These are phyloP conservation scores for Mola mola DNA, from an alignment of 2,113 vertebrate species.

Conservation along the genomic window DNA sequence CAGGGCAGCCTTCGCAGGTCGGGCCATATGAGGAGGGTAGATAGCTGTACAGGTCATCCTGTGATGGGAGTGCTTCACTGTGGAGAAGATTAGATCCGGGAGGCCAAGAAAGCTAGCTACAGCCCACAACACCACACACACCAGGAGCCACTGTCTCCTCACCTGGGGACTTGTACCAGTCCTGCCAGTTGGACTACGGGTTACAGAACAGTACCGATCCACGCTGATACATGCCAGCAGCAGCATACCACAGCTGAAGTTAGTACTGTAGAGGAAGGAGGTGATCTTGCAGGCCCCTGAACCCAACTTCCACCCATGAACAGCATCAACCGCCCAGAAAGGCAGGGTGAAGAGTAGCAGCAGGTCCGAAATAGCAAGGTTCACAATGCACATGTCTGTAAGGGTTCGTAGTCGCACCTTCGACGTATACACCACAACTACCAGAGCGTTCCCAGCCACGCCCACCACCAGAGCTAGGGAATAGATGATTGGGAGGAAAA, in stretches of 20 bases:
- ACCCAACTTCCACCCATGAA: conserved; percentile 89
- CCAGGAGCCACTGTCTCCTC: conserved; percentile 48
- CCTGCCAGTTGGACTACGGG: conserved; percentile 16
- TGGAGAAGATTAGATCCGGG: conserved; percentile 88
- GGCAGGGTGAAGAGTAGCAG: conserved; percentile 91
- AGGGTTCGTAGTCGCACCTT: conserved; percentile 86
- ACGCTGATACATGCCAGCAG: conserved; percentile 92
- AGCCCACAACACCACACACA: conserved; percentile 83
- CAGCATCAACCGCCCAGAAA: conserved; percentile 90
- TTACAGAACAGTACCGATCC: conserved; percentile 86
- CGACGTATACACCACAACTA: conserved; percentile 87
- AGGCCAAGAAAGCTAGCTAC: conserved; percentile 83
- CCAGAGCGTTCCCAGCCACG: conserved; percentile 88
- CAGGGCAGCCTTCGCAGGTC: conserved; percentile 82
- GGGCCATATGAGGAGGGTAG: conserved; percentile 82
- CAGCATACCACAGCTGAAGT: conserved; percentile 93
- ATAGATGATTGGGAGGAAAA: conserved; percentile 90
- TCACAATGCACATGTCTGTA: conserved; percentile 90
- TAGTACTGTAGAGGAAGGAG: conserved; percentile 88
- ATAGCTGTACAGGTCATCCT: conserved; percentile 79
- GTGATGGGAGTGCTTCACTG: conserved; percentile 71
- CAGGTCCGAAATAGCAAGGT: conserved; percentile 90
- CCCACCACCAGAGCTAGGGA: conserved; percentile 85
- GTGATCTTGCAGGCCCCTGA: conserved; percentile 86
- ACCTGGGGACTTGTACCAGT: conserved; percentile 3